Conservation (phyloP, 2,113 vertebrate genomes). For the Pygoscelis adeliae region DNA sequence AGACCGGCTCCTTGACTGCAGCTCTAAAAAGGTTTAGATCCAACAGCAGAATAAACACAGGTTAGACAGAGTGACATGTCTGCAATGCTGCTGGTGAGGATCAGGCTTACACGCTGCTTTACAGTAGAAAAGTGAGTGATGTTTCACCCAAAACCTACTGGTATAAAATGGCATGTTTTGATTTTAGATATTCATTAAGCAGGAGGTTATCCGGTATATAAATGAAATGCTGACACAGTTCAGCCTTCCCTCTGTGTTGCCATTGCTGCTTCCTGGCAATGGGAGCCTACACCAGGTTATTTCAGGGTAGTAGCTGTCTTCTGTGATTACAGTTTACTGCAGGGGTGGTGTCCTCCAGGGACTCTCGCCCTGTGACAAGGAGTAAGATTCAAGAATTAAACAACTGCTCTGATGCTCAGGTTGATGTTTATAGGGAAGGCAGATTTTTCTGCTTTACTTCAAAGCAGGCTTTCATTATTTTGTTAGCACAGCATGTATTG, state of each 20-base stretch:
- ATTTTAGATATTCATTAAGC: neutral
- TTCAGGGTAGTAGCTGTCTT: neutral
- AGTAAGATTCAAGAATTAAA: neutral
- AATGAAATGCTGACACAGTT: neutral
- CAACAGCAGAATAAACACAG: neutral
- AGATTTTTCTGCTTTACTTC: neutral
- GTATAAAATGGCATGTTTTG: neutral
- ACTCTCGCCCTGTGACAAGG: neutral
- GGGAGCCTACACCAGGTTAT: neutral
- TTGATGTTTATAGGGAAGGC: neutral
- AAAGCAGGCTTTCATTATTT: constrained; percentile 15
- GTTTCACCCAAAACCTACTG: neutral
- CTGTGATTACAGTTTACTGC: neutral
- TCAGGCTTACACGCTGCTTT: neutral
- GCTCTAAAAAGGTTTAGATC: neutral
- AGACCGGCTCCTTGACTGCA: neutral
- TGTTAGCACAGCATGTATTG: neutral
- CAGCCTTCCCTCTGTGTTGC: neutral
- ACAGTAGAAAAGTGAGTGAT: neutral
- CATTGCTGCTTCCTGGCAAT: neutral
- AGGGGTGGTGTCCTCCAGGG: neutral
- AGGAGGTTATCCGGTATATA: neutral
- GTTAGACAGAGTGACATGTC: neutral
- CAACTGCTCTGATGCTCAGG: neutral
- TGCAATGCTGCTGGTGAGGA: neutral